Percentiles rank a stretch among this genome's conserved stretches.
Conservation (phyloP, 1,140 invertebrate genomes). For the Drosophila varians region DNA sequence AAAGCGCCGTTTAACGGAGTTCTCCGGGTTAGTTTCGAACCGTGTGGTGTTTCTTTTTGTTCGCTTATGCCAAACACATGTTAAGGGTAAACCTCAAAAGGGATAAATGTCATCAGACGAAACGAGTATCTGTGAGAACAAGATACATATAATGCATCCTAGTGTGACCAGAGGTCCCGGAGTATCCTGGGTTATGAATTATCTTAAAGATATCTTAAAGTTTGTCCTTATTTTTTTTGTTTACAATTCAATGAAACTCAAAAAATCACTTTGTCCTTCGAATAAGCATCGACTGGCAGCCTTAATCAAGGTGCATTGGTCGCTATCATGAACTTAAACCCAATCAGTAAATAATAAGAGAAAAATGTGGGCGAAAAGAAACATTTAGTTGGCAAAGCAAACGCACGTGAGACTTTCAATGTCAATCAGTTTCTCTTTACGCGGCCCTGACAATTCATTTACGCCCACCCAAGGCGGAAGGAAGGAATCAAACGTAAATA, state of each 20-base stretch:
- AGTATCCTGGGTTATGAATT: not conserved
- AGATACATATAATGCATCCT: not conserved
- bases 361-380: constrained; percentile 9
- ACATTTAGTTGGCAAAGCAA: constrained; percentile 55
- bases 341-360: constrained; percentile 20
- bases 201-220: too few species aligned
- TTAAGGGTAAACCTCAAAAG: constrained; percentile 4
- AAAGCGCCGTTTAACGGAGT: constrained; percentile 55
- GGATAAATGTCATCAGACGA: not conserved
- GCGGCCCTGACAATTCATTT: constrained; percentile 22
- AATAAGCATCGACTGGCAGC: too few species aligned
- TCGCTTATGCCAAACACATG: constrained; percentile 46
- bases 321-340: constrained; percentile 40
- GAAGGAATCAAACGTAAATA: constrained; percentile 53
- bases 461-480: constrained; percentile 39
- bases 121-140: constrained; percentile 16
- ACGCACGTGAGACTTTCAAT: constrained; percentile 72
- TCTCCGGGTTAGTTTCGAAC: constrained; percentile 66
- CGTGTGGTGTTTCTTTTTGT: not conserved
- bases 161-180: constrained; percentile 40
- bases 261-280: too few species aligned
- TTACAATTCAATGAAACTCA: too few species aligned
- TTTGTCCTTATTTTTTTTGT: too few species aligned
- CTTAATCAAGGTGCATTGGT: constrained; percentile 22
- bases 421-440: constrained; percentile 12